These are phyloP conservation scores for Lagria hirta DNA, from an alignment of 2,888 invertebrate genomes.

Conservation along the genomic window DNA sequence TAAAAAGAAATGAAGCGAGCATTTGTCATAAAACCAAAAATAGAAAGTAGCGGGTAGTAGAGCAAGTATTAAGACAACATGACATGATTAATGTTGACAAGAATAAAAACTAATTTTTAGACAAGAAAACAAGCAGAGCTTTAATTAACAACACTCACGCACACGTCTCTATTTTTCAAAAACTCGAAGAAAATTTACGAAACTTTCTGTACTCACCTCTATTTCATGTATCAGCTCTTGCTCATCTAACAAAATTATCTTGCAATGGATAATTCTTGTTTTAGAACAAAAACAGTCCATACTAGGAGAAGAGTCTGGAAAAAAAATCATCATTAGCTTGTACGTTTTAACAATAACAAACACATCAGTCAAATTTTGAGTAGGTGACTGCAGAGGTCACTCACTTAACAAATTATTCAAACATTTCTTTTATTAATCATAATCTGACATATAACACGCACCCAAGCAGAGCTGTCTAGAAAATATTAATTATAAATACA, in stretches of 20 bases:
- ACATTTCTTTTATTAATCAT: slow-evolving; percentile 5
- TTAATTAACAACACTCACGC: slow-evolving; percentile 13
- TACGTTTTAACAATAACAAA: slow-evolving; percentile 10
- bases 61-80: slow-evolving; percentile 5
- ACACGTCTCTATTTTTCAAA: slow-evolving; percentile 6
- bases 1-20: too few relatives aligned
- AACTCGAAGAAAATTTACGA: slow-evolving; percentile 4
- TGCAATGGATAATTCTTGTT: slow-evolving; percentile 59
- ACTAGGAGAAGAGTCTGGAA: slow-evolving; percentile 19
- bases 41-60: slow-evolving; percentile 6
- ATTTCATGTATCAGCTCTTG: slow-evolving; percentile 87
- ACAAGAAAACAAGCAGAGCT: slow-evolving; percentile 10
- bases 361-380: slow-evolving; percentile 3
- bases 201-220: slow-evolving; percentile 63
- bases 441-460: slow-evolving; percentile 8
- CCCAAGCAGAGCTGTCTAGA: slow-evolving; percentile 2
- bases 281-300: slow-evolving; percentile 54
- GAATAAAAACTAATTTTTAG: slow-evolving; percentile 13
- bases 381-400: slow-evolving; percentile 11
- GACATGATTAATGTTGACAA: slow-evolving; percentile 10
- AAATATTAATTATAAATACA: slow-evolving; percentile 10
- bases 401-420: slow-evolving; percentile 17
- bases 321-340: slow-evolving; percentile 7
- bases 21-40: slow-evolving; percentile 13
- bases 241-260: slow-evolving; percentile 87